These are phyloP conservation scores for Umimayanthus kanabou DNA, from an alignment of 92 coral and sea anemone species.

Conservation along the genomic window DNA sequence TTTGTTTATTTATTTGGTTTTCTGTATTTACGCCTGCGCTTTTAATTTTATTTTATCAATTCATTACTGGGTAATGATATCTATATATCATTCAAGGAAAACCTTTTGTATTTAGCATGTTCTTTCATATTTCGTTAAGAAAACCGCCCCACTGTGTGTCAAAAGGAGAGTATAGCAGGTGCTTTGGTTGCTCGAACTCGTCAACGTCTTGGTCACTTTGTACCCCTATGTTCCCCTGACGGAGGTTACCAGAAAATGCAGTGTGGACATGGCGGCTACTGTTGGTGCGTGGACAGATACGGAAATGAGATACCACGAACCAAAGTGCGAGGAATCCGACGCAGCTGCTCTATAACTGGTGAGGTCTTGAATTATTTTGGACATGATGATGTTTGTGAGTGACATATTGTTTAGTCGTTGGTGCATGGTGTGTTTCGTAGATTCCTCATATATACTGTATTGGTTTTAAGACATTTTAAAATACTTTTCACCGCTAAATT, in stretches of 20 bases:
- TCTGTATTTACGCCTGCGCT: too few species aligned
- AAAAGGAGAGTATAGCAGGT: slow-evolving; percentile 79
- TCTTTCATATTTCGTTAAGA: neutral
- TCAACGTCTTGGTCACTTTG: slow-evolving; percentile 67
- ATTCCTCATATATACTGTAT: too few species aligned
- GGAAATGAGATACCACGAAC: slow-evolving; percentile 89
- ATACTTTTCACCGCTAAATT: too few species aligned
- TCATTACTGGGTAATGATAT: too few species aligned
- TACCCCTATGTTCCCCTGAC: slow-evolving; percentile 68
- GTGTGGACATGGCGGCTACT: slow-evolving; percentile 79
- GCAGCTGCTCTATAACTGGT: slow-evolving; percentile 32
- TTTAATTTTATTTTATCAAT: too few species aligned
- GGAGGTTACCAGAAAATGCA: slow-evolving; percentile 75
- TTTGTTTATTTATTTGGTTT: too few species aligned
- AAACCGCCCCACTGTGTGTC: slow-evolving; percentile 61
- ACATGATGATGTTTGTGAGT: neutral
- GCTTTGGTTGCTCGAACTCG: slow-evolving; percentile 51
- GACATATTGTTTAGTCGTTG: neutral
- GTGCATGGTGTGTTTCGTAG: too few species aligned
- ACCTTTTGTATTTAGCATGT: neutral
- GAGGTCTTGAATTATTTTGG: neutral
- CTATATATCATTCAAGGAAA: too few species aligned
- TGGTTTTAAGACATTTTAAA: too few species aligned
- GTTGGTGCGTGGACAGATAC: slow-evolving; percentile 93
- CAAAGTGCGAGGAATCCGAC: slow-evolving; percentile 65